These are phyloP conservation scores for Coecobrya sp. DNA, from an alignment of 2,888 invertebrate genomes.

Conservation along the genomic window DNA sequence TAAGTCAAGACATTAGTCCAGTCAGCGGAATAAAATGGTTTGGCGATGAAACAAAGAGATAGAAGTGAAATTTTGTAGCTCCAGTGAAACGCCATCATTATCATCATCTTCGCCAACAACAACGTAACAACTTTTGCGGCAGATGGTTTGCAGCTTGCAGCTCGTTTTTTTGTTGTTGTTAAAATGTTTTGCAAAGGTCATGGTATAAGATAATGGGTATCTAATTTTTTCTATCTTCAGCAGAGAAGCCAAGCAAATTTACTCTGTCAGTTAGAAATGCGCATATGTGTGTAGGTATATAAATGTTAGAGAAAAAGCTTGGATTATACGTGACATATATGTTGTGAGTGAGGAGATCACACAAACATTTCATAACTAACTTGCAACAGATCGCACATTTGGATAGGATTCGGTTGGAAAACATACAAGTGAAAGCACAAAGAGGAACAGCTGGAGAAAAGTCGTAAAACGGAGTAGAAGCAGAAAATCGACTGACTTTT, in stretches of 20 bases:
- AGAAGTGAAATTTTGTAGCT: not conserved
- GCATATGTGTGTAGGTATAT: not conserved
- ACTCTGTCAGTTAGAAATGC: not conserved
- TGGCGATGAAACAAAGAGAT: not conserved
- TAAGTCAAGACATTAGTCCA: slow-evolving; percentile 1
- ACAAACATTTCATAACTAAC: slow-evolving; percentile 54
- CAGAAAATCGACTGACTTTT: slow-evolving; percentile 36
- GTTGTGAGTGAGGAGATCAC: not conserved
- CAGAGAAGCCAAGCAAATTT: slow-evolving; percentile 14
- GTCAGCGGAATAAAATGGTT: not conserved
- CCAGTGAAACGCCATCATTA: not conserved
- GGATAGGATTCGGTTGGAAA: not conserved
- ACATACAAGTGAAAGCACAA: not conserved
- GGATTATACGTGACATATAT: not conserved
- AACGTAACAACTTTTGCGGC: not conserved
- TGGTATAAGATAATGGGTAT: slow-evolving; percentile 71
- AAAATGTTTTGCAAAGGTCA: slow-evolving; percentile 69
- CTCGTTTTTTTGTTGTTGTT: not conserved
- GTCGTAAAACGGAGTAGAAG: slow-evolving; percentile 52
- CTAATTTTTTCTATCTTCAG: slow-evolving; percentile 24
- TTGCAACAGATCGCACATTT: slow-evolving; percentile 50
- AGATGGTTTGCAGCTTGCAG: slow-evolving; percentile 29
- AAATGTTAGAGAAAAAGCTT: not conserved
- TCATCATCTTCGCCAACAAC: not conserved
- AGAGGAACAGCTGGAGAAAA: slow-evolving; percentile 47